Percentiles rank a stretch among this genome's conserved stretches.
These are phyloP conservation scores for Hydraecia micacea DNA, from an alignment of 2,888 invertebrate species.

Conservation along the genomic window DNA sequence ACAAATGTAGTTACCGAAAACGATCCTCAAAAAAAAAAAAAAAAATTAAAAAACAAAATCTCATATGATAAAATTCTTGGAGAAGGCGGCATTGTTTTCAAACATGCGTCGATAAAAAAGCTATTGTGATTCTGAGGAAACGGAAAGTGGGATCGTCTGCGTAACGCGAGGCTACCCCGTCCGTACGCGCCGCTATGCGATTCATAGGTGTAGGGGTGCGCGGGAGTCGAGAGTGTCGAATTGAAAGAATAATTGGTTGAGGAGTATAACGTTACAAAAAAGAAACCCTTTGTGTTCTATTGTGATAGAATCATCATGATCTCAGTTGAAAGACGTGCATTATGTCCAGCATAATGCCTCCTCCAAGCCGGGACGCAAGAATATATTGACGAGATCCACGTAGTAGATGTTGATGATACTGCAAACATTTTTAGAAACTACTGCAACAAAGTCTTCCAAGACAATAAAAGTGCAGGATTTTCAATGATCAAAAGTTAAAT, in stretches of 20 bases:
- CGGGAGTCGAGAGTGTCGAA: slow-evolving; percentile 10
- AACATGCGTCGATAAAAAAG: slow-evolving; percentile 75
- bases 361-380: neutral
- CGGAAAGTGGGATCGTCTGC: slow-evolving; percentile 84
- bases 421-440: neutral
- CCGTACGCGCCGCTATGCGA: slow-evolving; percentile 84
- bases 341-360: neutral
- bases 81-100: slow-evolving; percentile 71
- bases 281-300: neutral
- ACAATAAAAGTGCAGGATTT: no score
- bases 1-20: slow-evolving; percentile 21
- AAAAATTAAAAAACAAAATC: slow-evolving; percentile 34
- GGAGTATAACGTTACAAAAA: neutral
- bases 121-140: slow-evolving; percentile 84
- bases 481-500: no score
- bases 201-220: slow-evolving; percentile 78
- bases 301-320: neutral
- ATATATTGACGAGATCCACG: neutral
- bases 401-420: neutral
- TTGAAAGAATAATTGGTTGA: slow-evolving; percentile 10
- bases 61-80: slow-evolving; percentile 69
- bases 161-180: slow-evolving; percentile 84
- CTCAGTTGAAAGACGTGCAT: neutral
- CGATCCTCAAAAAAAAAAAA: slow-evolving; percentile 38
- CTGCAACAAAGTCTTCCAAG: neutral